Base-by-base conservation (phyloP, 2,888 invertebrate species). In the Sympetrum striolatum region DNA sequence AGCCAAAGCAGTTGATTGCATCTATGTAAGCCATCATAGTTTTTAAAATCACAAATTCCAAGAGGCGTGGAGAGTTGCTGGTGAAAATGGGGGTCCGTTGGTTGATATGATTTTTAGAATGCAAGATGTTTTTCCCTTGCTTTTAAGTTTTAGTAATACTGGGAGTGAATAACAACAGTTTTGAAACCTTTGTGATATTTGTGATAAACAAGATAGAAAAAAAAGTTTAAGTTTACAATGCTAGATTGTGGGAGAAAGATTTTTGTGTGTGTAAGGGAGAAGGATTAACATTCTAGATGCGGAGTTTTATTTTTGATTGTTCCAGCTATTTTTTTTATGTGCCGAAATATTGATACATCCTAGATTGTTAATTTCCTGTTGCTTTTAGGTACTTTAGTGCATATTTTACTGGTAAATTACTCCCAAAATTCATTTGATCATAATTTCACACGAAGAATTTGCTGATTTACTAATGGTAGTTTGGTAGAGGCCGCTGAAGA, bases 141-240 rank as follows among this genome's bases (percentile, higher is more conserved):
- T 60, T 86, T 60, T 22, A 64, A 86, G n/a, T 60, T 86, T 64
- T 86, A 86, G 60, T 37, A 58, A 64, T 60, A 86, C 35, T 37
- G n/a, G 86, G 37, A 86, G 60, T 86, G 86, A 37, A 86, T 60
- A 86, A 86, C 60, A 58, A 60, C 58, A 60, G 86, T 37, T 86
- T 35, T 86, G 86, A 64, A 86, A 86, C 86, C 35, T 86, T 86
- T 86, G 86, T 86, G 86, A 86, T 86, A 86, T 86, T 86, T 86
- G 86, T 86, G 86, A 86, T 86, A 86, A 86, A 86, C 12, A 86
- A n/a, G 86, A 60, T 60, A 60, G 86, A 37, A 60, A 73, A 53
- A 86, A 86, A 86, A 64, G 60, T 64, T 86, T 86, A 60, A 60
- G 86, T 86, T 82, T 86, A 37, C 60, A 86, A 60, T 86, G 25